These are phyloP conservation scores for Melikaiella ostensackeni DNA, from an alignment of 2,888 invertebrate species.

Conservation along the genomic window DNA sequence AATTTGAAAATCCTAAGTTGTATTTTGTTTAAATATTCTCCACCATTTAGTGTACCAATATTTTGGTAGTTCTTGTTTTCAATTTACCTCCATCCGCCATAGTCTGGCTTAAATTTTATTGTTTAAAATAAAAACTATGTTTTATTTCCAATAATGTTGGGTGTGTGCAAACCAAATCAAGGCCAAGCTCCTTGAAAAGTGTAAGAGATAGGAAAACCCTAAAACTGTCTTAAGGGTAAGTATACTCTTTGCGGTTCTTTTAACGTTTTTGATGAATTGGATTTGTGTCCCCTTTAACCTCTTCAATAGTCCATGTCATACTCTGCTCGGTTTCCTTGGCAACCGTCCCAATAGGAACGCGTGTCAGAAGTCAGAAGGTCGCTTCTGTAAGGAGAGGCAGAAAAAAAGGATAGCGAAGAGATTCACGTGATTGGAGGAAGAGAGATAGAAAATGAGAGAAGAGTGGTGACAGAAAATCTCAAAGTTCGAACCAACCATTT, in stretches of 20 bases:
- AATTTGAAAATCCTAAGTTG: too few relatives aligned
- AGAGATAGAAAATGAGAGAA: constrained; percentile 54
- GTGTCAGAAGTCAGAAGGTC: constrained; percentile 69
- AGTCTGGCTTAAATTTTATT: too few relatives aligned
- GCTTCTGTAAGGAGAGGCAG: constrained; percentile 55
- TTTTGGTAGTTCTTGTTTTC: too few relatives aligned
- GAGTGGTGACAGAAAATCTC: constrained; percentile 70
- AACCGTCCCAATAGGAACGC: constrained; percentile 73
- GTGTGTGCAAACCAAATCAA: neutral
- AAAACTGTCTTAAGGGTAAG: constrained; percentile 11
- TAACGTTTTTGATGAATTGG: constrained; percentile 60
- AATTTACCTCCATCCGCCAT: too few relatives aligned
- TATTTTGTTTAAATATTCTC: too few relatives aligned
- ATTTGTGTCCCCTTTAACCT: constrained; percentile 72
- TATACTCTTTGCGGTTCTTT: constrained; percentile 49
- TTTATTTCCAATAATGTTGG: neutral
- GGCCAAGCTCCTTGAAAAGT: neutral
- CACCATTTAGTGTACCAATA: too few relatives aligned
- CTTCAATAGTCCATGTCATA: constrained; percentile 73
- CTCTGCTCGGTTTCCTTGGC: constrained; percentile 74
- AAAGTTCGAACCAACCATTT: constrained; percentile 73
- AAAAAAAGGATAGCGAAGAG: constrained; percentile 48
- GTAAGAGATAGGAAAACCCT: neutral
- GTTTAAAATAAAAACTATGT: neutral
- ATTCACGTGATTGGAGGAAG: constrained; percentile 54